Base-by-base conservation (phyloP, 2,888 invertebrate species). In the Hermaeophaga mercurialis region DNA sequence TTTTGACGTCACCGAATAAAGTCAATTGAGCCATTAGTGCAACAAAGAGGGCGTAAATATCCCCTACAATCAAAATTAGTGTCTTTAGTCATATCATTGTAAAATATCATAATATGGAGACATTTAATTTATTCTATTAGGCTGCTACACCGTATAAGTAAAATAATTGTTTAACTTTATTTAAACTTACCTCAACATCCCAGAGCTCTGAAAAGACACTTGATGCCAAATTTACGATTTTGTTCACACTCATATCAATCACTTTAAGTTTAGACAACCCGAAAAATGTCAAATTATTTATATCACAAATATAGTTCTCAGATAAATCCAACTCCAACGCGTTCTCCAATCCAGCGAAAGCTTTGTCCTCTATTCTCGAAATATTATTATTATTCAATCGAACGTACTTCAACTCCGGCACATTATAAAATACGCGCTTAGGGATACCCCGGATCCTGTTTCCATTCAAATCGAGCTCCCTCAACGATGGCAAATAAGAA, bases 331-430 rank as follows among this genome's bases (percentile, higher is more conserved):
- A 80, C 69, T 89, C 89, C 48, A 89, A 82, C 48, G 96, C 80
- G 68, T 89, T 86, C 49, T 84, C 83, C 73, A 91, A 80, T 64
- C 88, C 84, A 66, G 83, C 82, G 70, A 91, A 94, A 15, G 96
- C 89, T 60, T 89, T 89, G 61, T 94, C 92, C 67, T 92, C 94
- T 61, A 95, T 82, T 26, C 85, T 83, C 59, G 90, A 88, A 65
- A 97, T 84, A 73, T 90, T 89, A 79, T 97, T 97, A 72, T 89
- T 88, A 67, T 92, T 91, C 47, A 97, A 81, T 62, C 86, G 86
- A 33, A 97, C 83, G 61, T 88, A 86, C 67, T 85, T 85, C 62
- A 91, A 78, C 52, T 83, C 82, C 0, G 91, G 90, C 52, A 91
- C 74, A 72, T 89, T 86, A 41, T 85, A 82, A 74, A 93, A 92